These are phyloP conservation scores for Gila orcuttii DNA, from an alignment of 2,113 vertebrate species.

Conservation along the genomic window DNA sequence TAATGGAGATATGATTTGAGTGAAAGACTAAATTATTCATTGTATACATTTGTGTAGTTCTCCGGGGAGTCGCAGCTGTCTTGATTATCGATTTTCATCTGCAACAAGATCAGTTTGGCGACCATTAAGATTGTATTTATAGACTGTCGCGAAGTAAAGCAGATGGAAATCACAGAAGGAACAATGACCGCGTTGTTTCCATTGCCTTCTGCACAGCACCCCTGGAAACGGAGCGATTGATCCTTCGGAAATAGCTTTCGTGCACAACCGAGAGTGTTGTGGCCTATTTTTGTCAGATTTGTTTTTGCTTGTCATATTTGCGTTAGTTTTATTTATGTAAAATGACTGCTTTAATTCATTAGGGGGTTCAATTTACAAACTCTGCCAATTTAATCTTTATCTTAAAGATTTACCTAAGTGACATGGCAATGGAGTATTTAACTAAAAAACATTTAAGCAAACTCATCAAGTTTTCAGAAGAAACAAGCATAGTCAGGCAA, in stretches of 20 bases:
- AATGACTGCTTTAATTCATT: background rate
- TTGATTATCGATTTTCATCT: conserved; percentile 57
- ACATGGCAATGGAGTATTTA: background rate
- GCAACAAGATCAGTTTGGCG: conserved; percentile 48
- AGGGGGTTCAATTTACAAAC: background rate
- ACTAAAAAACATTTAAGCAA: background rate
- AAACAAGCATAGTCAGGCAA: background rate
- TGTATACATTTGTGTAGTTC: conserved; percentile 23
- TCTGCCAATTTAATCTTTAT: background rate
- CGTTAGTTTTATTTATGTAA: background rate
- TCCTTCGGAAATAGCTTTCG: background rate
- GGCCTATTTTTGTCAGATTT: background rate
- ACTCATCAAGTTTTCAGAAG: background rate
- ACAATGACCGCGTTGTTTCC: background rate
- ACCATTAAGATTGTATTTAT: conserved; percentile 55
- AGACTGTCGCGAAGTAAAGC: conserved; percentile 40
- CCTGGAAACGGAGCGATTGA: background rate
- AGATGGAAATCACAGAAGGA: background rate
- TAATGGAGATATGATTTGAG: conserved; percentile 45
- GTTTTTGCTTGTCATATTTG: background rate
- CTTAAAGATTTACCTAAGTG: background rate
- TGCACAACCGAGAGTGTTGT: background rate
- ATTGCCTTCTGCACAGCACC: background rate
- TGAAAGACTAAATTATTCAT: conserved; percentile 64
- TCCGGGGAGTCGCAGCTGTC: conserved; percentile 35